These are phyloP conservation scores for Sebastes matsubarae DNA, from an alignment of 2,797 vertebrate genomes.

Conservation along the genomic window DNA sequence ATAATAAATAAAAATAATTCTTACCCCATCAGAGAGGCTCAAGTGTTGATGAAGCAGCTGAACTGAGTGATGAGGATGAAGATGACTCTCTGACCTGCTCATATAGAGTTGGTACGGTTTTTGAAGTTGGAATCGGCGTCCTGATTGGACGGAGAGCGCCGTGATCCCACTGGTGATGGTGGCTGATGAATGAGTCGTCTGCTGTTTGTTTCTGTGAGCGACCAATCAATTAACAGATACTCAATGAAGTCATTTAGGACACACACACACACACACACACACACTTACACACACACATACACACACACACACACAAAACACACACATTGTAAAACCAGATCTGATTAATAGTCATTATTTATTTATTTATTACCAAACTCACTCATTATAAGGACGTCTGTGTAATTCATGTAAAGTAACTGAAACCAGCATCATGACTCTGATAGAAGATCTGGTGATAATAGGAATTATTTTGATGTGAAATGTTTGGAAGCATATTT, in stretches of 20 bases:
- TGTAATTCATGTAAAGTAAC: too few relatives aligned
- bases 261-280: not conserved
- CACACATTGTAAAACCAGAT: too few relatives aligned
- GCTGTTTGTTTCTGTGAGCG: not conserved
- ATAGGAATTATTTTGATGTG: too few relatives aligned
- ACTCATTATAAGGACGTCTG: too few relatives aligned
- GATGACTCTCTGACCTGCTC: not conserved
- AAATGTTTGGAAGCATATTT: too few relatives aligned
- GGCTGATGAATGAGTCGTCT: not conserved
- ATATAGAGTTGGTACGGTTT: not conserved
- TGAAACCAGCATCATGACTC: too few relatives aligned
- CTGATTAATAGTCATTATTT: too few relatives aligned
- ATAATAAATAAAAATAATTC: not conserved
- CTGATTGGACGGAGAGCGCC: slow-evolving; percentile 28
- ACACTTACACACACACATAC: not conserved
- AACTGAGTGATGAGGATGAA: not conserved
- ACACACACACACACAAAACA: too few relatives aligned
- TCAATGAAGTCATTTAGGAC: slow-evolving; percentile 15
- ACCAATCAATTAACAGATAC: slow-evolving; percentile 32
- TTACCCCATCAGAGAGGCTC: slow-evolving; percentile 39
- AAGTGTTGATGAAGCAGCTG: not conserved
- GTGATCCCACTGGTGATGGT: slow-evolving; percentile 16
- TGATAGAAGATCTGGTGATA: too few relatives aligned
- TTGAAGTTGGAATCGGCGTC: not conserved
- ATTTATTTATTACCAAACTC: too few relatives aligned